Evolutionary conservation across 2,113 vertebrate genomes (phyloP).

Genomic region (Jacana jacana): DNA sequence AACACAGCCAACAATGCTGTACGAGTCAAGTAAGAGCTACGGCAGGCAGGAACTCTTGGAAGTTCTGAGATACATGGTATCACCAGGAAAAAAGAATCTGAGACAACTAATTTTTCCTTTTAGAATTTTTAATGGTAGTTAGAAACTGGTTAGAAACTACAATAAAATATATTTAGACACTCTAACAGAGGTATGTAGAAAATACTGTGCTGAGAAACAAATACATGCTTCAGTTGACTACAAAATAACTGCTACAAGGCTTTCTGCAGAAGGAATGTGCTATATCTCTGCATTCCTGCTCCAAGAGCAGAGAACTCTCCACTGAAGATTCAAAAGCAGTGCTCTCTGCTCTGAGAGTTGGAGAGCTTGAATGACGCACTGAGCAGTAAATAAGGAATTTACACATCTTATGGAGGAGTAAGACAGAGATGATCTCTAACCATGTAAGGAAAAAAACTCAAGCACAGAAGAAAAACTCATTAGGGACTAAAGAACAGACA

Average conservation of each 20-base stretch:
- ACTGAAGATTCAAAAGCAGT: background rate
- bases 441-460: constrained; percentile 1
- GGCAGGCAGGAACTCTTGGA: background rate
- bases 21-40: background rate
- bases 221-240: background rate
- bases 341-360: background rate
- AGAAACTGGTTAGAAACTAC: background rate
- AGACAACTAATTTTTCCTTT: background rate
- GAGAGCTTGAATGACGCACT: background rate
- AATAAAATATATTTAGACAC: background rate
- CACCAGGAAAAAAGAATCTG: background rate
- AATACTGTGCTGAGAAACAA: background rate
- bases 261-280: background rate
- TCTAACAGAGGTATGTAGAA: background rate
- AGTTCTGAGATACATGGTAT: background rate
- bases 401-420: background rate
- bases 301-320: background rate
- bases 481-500: background rate
- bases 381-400: background rate
- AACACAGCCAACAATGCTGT: background rate
- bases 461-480: background rate
- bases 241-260: background rate
- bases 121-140: background rate
- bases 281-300: background rate
- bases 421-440: background rate